Base-by-base conservation (phyloP, 1,140 invertebrate genomes). In the Carposina sasakii region DNA sequence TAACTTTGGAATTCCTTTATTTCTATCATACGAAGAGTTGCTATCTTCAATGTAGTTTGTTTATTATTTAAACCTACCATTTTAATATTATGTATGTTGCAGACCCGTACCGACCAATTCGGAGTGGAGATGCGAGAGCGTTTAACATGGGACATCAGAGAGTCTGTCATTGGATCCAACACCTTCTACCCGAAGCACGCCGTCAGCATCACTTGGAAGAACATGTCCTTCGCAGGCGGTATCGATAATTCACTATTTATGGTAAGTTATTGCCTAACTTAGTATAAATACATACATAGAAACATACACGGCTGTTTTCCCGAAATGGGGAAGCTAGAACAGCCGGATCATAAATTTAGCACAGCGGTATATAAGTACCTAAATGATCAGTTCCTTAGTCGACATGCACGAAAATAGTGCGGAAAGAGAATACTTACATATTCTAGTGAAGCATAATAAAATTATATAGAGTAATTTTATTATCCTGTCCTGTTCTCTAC, bases 181-280 rank as follows among this genome's bases (percentile, higher is more conserved):
- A 92, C 91, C 0, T 98, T 98, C 77, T 86, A 90, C 40, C 96
- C 96, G 0, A 96, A 97, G 70, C 96, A 98, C 67, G 92, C 91
- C 2, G 86, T 95, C 30, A 95, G 97, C 59, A 88, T 95, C n/a
- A 98, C 96, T 1, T 98, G 96, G 96, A 97, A 96, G 76, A 98
- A 98, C 71, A 91, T 98, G 74, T 94, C 95, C 0, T 97, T 98
- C 76, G 90, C 93, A 63, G 96, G 95, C 31, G 94, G 94, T 47
- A 94, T 94, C 61, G 90, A 91, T 52, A 91, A 93, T 74, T 91
- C 94, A 10, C 84, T 95, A 6, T 91, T 89, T 67, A 90, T 86
- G 81, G 93, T 94, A 84, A 85, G 86, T 71, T 34, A 8, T 23
- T 1, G 26, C 20, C 8, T 23, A 13, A 13, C 8, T 31, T 6